Evolutionary conservation across 2,888 invertebrate genomes (phyloP), one percentile per base, ranked within the genome.

Genomic region (Micropterix aruncella): DNA sequence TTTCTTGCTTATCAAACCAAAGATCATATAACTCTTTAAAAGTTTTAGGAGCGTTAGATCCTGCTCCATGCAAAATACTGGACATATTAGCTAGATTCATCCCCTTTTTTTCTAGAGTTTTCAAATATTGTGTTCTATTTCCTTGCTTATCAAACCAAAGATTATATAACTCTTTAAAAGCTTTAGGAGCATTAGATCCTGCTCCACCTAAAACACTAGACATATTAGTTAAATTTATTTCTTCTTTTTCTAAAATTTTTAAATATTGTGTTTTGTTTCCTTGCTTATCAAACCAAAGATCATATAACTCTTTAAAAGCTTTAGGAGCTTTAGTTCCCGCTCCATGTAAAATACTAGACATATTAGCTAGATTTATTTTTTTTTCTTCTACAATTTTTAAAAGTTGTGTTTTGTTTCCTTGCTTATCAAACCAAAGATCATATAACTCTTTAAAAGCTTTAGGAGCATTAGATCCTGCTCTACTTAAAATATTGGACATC

Each of bases 1-100:
- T 53, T 45, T 52, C 55, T 41, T 53, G 2, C 4, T 44, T 44
- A 52, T 55, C 51, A 52, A 58, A 55, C 50, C 53, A 56, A 44
- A 52, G 47, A 45, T 54, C 47, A 52, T 53, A 54, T 47, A 57
- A 53, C 47, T 53, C 52, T 52, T 55, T 52, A 50, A 57, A 56
- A 47, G 52, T 49, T 48, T 50, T 48, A 40, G 52, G 40, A 47
- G 52, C 52, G 43, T 53, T 52, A 41, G 45, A 49, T 47, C 56
- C 53, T 50, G 52, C 50, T 49, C 48, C 51, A 51, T 27, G 16
- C 38, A 55, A 52, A 50, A 57, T 55, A 50, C 52, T 51, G 27
- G 55, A 55, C 27, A 54, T 47, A 42, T 41, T 52, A 47, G 45
- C 2, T 41, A 51, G 40, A 44, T 42, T 16, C 47, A 51, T 44